Conservation (phyloP, 2,797 vertebrate species). For the Staurois parvus region DNA sequence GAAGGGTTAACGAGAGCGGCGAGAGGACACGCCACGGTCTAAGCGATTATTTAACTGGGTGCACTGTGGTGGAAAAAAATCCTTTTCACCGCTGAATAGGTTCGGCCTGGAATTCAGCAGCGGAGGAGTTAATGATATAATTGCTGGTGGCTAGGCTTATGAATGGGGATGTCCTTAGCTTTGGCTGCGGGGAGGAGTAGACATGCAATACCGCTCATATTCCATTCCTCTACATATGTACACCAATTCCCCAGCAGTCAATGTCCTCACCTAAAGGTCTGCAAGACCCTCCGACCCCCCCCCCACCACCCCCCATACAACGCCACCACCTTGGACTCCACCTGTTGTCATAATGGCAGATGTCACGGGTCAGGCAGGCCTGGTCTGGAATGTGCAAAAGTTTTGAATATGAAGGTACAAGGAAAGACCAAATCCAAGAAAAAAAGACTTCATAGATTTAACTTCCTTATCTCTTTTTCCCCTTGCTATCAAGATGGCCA, state of each 20-base stretch:
- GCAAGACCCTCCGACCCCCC: slow-evolving; percentile 1
- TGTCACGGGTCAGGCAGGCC: slow-evolving; percentile 38
- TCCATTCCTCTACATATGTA: slow-evolving; percentile 38
- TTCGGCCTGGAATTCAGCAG: neutral
- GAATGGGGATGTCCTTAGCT: slow-evolving; percentile 51
- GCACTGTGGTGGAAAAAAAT: slow-evolving; percentile 1
- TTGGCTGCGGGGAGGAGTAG: slow-evolving; percentile 19
- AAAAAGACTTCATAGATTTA: neutral
- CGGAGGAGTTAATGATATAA: slow-evolving; percentile 57
- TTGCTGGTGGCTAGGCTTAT: slow-evolving; percentile 40
- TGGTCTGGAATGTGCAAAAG: slow-evolving; percentile 62
- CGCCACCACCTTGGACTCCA: slow-evolving; percentile 36
- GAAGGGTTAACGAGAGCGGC: slow-evolving; percentile 12
- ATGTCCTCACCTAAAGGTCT: slow-evolving; percentile 45
- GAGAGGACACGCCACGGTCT: neutral
- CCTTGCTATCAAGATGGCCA: too few relatives aligned
- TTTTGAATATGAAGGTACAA: slow-evolving; percentile 43
- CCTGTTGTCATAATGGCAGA: slow-evolving; percentile 61
- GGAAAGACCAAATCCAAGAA: neutral
- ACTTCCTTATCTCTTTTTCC: neutral
- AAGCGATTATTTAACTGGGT: slow-evolving; percentile 2
- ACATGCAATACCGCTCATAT: slow-evolving; percentile 38
- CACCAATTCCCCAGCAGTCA: slow-evolving; percentile 18
- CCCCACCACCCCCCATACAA: too few relatives aligned
- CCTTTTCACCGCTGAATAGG: slow-evolving; percentile 1